Conservation (phyloP, 2,797 vertebrate species). For the Hoplostethus atlanticus region DNA sequence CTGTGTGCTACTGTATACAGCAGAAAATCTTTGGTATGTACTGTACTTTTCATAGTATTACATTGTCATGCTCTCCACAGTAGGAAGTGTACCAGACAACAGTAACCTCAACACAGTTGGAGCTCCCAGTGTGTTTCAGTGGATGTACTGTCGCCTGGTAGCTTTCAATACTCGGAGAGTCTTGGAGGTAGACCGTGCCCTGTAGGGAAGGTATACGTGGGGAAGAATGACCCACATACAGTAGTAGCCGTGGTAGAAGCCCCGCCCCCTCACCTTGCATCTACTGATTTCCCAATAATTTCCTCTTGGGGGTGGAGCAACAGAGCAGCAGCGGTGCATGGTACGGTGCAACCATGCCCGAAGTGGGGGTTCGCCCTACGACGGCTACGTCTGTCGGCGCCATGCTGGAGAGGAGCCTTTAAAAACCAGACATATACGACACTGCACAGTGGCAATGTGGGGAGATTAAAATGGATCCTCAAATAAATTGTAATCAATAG, state of each 20-base stretch:
- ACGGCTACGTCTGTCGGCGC: neutral
- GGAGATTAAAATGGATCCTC: too few relatives aligned
- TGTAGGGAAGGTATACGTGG: constrained; percentile 25
- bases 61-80: constrained; percentile 55
- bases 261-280: too few relatives aligned
- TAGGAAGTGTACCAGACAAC: constrained; percentile 34
- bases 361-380: neutral
- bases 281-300: too few relatives aligned
- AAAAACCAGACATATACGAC: too few relatives aligned
- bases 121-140: too few relatives aligned
- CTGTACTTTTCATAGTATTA: constrained; percentile 65
- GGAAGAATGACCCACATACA: constrained; percentile 1
- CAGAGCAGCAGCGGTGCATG: neutral
- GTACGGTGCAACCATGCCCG: neutral
- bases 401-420: constrained; percentile 12
- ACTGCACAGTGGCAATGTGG: too few relatives aligned
- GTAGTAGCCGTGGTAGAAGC: constrained; percentile 6
- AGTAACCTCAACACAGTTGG: neutral
- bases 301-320: too few relatives aligned
- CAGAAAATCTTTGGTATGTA: constrained; percentile 82
- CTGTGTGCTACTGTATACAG: constrained; percentile 69
- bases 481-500: neutral
- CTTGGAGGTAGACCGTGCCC: constrained; percentile 73
- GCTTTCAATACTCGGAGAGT: constrained; percentile 45
- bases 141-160: constrained; percentile 37